phyloP scores from a whole-genome alignment of 2,888 invertebrate species.

The Chouioia cunea region DNA sequence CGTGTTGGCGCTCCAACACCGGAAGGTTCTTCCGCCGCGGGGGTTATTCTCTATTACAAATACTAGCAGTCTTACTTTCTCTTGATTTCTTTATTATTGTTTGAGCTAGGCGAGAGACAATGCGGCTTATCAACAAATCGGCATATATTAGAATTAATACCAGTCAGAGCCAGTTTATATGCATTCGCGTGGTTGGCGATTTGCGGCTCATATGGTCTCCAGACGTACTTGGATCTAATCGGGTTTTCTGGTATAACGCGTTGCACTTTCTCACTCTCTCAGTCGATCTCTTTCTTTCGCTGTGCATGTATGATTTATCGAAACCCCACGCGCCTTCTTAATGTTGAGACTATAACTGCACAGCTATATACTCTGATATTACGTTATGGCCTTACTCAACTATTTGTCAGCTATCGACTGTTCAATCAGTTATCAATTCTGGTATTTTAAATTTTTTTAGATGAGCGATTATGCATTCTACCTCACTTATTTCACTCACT shows the following conservation, averaged over 20 bases:
- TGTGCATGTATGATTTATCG: too few species aligned
- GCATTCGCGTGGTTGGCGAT: slow-evolving; percentile 13
- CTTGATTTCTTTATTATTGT: slow-evolving; percentile 44
- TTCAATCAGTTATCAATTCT: background rate
- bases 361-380: too few species aligned
- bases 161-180: slow-evolving; percentile 53
- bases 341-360: too few species aligned
- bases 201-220: background rate
- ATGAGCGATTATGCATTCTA: too few species aligned
- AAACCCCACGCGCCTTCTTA: background rate
- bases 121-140: slow-evolving; percentile 51
- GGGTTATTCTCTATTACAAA: background rate
- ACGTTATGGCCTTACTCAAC: background rate
- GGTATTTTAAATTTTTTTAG: too few species aligned
- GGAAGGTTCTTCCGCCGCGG: slow-evolving; percentile 48
- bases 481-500: too few species aligned
- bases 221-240: slow-evolving; percentile 17
- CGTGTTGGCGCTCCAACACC: slow-evolving; percentile 39
- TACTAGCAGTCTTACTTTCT: slow-evolving; percentile 18
- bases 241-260: background rate
- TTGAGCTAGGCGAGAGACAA: slow-evolving; percentile 49
- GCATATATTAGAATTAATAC: slow-evolving; percentile 60
- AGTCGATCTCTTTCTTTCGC: background rate
- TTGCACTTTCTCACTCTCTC: background rate
- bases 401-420: slow-evolving; percentile 14